Evolutionary conservation across 2,797 vertebrate species (phyloP).

Genomic region (Enteromius trimaculatus): DNA sequence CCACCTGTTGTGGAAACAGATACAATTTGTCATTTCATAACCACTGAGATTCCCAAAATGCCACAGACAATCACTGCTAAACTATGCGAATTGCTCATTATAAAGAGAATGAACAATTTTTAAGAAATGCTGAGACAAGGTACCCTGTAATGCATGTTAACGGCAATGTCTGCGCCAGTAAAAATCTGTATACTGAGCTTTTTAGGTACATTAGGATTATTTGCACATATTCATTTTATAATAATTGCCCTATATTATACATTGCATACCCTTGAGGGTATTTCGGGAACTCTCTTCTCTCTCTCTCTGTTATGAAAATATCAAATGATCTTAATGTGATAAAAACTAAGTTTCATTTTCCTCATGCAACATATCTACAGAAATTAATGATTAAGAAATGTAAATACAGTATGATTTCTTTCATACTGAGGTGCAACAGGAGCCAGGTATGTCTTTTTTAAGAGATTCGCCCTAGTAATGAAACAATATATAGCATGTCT

Average conservation of each 20-base stretch:
- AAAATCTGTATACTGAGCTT: not conserved
- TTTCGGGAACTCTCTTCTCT: not conserved
- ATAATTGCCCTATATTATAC: not conserved
- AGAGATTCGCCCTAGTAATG: not conserved
- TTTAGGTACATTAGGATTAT: not conserved
- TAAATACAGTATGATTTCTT: no score
- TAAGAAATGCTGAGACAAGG: not conserved
- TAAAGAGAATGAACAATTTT: not conserved
- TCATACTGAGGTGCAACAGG: not conserved
- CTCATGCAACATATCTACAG: no score
- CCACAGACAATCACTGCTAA: not conserved
- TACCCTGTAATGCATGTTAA: not conserved
- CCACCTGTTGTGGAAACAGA: slow-evolving; percentile 75
- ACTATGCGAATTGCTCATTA: not conserved
- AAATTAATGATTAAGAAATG: no score
- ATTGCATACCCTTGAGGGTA: not conserved
- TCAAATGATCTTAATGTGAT: not conserved
- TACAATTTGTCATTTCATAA: slow-evolving; percentile 43
- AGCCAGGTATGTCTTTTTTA: not conserved
- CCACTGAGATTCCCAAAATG: slow-evolving; percentile 10
- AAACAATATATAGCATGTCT: not conserved
- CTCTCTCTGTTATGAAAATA: not conserved
- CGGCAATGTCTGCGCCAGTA: not conserved
- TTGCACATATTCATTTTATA: not conserved
- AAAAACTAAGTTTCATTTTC: not conserved